Evolutionary conservation across 2,797 vertebrate genomes (phyloP).

Genomic region (Botia almorhae): DNA sequence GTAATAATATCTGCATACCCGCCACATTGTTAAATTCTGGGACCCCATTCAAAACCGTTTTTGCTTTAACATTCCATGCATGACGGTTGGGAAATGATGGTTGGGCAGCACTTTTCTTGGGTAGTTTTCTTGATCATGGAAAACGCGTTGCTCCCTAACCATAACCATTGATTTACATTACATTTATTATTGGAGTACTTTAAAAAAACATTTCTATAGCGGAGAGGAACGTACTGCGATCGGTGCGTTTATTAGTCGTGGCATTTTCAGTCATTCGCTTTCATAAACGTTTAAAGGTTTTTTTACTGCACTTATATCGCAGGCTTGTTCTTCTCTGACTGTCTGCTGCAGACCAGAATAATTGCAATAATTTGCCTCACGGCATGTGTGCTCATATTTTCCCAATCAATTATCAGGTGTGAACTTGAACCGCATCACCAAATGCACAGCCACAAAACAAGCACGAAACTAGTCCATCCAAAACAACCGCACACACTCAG

Average conservation of each 20-base stretch:
- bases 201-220: too few species aligned
- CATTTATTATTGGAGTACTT: neutral
- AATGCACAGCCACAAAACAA: slow-evolving; percentile 11
- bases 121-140: too few species aligned
- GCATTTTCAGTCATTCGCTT: too few species aligned
- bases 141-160: too few species aligned
- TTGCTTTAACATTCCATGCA: neutral
- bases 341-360: neutral
- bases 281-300: too few species aligned
- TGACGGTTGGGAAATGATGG: too few species aligned
- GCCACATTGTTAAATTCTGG: neutral
- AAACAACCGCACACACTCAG: slow-evolving; percentile 7
- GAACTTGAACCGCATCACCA: slow-evolving; percentile 6
- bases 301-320: too few species aligned
- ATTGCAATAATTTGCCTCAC: neutral
- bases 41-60: neutral
- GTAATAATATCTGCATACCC: too few species aligned
- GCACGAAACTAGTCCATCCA: neutral
- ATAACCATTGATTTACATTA: neutral
- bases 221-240: too few species aligned
- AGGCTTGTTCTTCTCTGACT: too few species aligned
- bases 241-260: too few species aligned
- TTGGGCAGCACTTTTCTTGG: too few species aligned
- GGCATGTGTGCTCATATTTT: neutral
- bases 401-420: slow-evolving; percentile 17